Conservation (phyloP, 2,888 invertebrate species). For the Julus scandinavius region DNA sequence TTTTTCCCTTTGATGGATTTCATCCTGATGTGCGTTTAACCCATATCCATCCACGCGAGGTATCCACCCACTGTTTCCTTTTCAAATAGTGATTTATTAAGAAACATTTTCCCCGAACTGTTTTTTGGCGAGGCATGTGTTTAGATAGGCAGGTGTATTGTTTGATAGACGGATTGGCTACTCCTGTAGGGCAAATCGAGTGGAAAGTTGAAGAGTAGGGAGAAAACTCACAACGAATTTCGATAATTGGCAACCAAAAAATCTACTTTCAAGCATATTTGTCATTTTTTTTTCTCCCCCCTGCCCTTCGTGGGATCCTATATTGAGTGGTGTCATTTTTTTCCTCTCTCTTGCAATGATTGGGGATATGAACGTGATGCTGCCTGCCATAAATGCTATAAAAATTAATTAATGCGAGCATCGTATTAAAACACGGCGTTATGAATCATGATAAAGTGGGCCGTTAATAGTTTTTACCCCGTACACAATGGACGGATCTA, state of each 20-base stretch:
- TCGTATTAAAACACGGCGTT: background rate
- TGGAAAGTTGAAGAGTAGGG: conserved; percentile 4
- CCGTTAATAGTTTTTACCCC: background rate
- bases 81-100: conserved; percentile 2
- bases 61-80: conserved; percentile 18
- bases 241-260: background rate
- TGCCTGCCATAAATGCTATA: background rate
- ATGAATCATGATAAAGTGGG: background rate
- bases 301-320: too few relatives aligned
- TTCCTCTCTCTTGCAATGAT: background rate
- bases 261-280: background rate
- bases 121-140: background rate
- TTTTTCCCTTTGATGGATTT: conserved; percentile 9
- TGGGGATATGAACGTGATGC: too few relatives aligned
- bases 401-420: background rate
- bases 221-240: background rate
- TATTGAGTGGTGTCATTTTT: background rate
- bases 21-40: background rate
- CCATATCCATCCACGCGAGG: background rate
- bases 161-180: conserved; percentile 1
- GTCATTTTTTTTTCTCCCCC: background rate
- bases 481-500: background rate
- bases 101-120: conserved; percentile 2
- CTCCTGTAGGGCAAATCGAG: conserved; percentile 10
- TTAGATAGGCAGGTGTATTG: conserved; percentile 18